Base-by-base conservation (phyloP, 2,888 invertebrate genomes). In the Cybosia mesomella region DNA sequence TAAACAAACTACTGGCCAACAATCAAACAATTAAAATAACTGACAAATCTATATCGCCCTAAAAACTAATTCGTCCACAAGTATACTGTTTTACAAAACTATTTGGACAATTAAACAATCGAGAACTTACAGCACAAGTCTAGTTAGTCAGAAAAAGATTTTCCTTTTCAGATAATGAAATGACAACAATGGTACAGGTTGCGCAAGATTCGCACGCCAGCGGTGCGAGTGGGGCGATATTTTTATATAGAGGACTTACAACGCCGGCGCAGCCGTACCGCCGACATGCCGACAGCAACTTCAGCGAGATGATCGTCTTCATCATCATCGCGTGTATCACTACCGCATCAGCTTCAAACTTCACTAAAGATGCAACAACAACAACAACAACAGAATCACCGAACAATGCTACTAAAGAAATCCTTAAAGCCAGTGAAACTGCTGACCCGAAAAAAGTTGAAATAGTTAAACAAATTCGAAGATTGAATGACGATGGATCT, bases 401-500 rank as follows among this genome's bases (percentile, higher is more conserved):
- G 0, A 84, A 79, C n/a, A 90, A 91, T 71, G 84, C 92, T 74
- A 93, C 93, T 83, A 94, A 95, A 89, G 96, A 96, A 88, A 95
- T 96, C 74, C 89, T 96, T 43, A 94, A 94, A 79, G 95, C 95
- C 39, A 95, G 96, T 53, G 97, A 97, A 90, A 96, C 96, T 7
- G 96, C 96, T 75, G 96, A 97, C 77, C 96, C 96, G 63, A 94
- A 95, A 57, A 97, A 97, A 89, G 96, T 97, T 22, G 97, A 97
- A 86, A 98, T 98, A 81, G 96, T 98, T 34, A 97, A 98, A 87
- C 97, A 97, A 89, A 97, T 98, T 79, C 96, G 97, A 75, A 96
- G 97, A 85, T 95, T 98, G 3, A 98, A 98, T 87, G 97, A 97
- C 64, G 98, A 98, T 86, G 98, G 98, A 36, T 97, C 97, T 0